Evolutionary conservation across 2,888 invertebrate genomes (phyloP).

Genomic region (Noctua fimbriata): DNA sequence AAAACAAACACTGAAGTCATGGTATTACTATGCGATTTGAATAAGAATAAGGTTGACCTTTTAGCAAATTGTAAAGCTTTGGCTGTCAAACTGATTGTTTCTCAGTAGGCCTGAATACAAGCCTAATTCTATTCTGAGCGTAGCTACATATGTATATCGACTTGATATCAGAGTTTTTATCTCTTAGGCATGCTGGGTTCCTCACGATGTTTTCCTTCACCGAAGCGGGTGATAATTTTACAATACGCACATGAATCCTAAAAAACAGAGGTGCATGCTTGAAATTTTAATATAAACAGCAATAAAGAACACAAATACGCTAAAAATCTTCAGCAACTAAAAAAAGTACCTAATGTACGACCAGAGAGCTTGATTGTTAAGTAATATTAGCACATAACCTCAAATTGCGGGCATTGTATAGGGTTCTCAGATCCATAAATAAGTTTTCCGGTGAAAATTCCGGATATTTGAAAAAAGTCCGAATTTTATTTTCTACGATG

Average conservation of each 20-base stretch:
- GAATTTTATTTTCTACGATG: too few relatives aligned
- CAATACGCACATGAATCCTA: too few relatives aligned
- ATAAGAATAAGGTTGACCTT: slow-evolving; percentile 32
- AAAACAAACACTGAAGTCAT: neutral
- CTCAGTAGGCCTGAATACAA: neutral
- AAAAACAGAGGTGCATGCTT: neutral
- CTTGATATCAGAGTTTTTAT: too few relatives aligned
- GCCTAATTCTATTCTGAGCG: neutral
- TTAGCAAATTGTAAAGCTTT: slow-evolving; percentile 25
- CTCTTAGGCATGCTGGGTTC: too few relatives aligned
- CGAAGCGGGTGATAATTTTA: too few relatives aligned
- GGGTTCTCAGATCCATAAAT: too few relatives aligned
- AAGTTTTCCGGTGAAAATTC: too few relatives aligned
- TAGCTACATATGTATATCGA: too few relatives aligned
- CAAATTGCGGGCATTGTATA: neutral
- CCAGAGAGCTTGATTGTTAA: neutral
- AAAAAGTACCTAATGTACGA: neutral
- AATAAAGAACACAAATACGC: neutral
- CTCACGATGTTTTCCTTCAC: too few relatives aligned
- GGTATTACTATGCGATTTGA: slow-evolving; percentile 3
- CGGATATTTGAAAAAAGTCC: too few relatives aligned
- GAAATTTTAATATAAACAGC: neutral
- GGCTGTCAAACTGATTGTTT: slow-evolving; percentile 4
- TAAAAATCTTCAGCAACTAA: neutral
- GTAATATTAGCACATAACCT: neutral